Evolutionary conservation across 2,888 invertebrate species (phyloP).

Genomic region (Herminia tarsipennalis): DNA sequence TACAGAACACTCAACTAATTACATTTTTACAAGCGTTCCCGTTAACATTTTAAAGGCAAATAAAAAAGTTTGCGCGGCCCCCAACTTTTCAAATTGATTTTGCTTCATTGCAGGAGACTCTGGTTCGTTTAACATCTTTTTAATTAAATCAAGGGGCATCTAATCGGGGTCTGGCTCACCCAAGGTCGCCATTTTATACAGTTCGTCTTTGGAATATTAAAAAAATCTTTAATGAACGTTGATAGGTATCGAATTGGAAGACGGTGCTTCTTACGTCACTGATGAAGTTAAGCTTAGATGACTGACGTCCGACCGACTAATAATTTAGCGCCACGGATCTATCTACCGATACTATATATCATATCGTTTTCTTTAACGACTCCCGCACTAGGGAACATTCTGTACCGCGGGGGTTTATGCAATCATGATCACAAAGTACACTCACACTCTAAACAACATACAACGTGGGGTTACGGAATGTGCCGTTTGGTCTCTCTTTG

Average conservation of each 20-base stretch:
- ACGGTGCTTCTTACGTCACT: neutral
- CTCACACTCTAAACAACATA: no score
- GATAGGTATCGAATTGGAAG: constrained; percentile 6
- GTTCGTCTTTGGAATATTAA: constrained; percentile 43
- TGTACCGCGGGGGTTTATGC: no score
- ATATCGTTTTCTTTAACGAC: no score
- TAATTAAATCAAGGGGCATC: constrained; percentile 72
- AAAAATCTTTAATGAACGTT: constrained; percentile 25
- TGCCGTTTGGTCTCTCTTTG: no score
- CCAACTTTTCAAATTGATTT: constrained; percentile 74
- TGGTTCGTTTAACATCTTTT: constrained; percentile 77
- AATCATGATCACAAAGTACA: no score
- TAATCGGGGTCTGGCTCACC: constrained; percentile 55
- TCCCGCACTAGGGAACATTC: no score
- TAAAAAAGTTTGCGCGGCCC: constrained; percentile 53
- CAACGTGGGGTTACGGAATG: no score
- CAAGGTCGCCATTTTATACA: constrained; percentile 40
- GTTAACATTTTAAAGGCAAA: constrained; percentile 56
- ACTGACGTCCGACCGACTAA: no score
- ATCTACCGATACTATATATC: no score
- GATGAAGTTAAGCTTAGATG: no score
- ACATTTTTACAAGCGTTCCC: constrained; percentile 42
- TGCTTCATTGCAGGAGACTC: constrained; percentile 56
- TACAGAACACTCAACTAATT: constrained; percentile 34
- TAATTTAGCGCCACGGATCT: no score